Base-by-base conservation (phyloP, 2,888 invertebrate species). In the Tinea pellionella region DNA sequence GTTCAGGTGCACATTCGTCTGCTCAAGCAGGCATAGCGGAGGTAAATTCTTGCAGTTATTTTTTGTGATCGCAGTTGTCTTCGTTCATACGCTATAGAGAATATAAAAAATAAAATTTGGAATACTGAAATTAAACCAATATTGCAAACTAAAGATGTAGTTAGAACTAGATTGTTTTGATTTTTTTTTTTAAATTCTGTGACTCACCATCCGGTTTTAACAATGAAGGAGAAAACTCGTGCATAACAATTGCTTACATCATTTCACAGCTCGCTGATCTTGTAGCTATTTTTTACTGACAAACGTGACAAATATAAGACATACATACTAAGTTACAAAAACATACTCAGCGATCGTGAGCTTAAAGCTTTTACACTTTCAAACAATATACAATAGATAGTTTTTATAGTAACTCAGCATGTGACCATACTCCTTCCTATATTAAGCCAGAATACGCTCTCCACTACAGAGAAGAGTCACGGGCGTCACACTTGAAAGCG, bases 161-260 rank as follows among this genome's bases (percentile, higher is more conserved):
- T n/a, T n/a, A n/a, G n/a, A n/a, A n/a, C n/a, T n/a, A n/a, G n/a
- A n/a, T n/a, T n/a, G n/a, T n/a, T 24, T 24, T 24, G 9, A n/a
- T 2, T 9, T 6, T 37, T 30, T 7, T 37, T 37, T 37, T 37
- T 6, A 37, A 37, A 16, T 24, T 43, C 29, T 64, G n/a, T n/a
- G 64, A 64, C 18, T 64, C 61, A 63, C 15, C 47, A 62, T 61
- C 60, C 61, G 64, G 62, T 64, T 57, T 24, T 42, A 53, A 61
- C 61, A 59, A 59, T 59, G 51, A 51, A 37, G 43, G 29, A 30
- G 19, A 55, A 51, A 41, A 61, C 57, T 57, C 47, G n/a, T 37
- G n/a, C n/a, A 37, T 37, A 47, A 41, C 15, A 47, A 15, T 47
- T 47, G 37, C 37, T 37, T 16, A 47, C 47, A 62, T 59, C 61